These are phyloP conservation scores for Danaus chrysippus DNA, from an alignment of 2,888 invertebrate genomes.

Conservation along the genomic window DNA sequence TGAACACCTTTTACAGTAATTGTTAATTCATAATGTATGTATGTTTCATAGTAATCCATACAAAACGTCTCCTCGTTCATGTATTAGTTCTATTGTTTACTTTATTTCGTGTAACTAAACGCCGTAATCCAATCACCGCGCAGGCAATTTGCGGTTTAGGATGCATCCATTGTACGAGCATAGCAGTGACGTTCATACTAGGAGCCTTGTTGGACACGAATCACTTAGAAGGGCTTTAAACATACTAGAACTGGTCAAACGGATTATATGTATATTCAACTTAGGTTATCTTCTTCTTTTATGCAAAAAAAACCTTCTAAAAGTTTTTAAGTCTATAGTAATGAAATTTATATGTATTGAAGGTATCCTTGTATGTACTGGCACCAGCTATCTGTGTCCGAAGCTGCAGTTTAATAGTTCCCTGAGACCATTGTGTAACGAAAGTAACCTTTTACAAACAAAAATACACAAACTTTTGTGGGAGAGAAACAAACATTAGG, in stretches of 20 bases:
- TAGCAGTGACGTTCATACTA: constrained; percentile 13
- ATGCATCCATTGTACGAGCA: constrained; percentile 28
- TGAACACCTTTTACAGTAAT: too few relatives aligned
- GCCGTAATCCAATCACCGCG: constrained; percentile 44
- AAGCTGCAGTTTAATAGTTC: constrained; percentile 30
- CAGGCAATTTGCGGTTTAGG: constrained; percentile 41
- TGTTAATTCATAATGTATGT: too few relatives aligned
- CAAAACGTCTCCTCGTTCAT: neutral
- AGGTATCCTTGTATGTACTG: neutral
- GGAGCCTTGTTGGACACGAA: neutral
- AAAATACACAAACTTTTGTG: constrained; percentile 11
- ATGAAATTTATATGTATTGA: too few relatives aligned
- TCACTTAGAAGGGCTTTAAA: too few relatives aligned
- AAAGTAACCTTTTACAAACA: constrained; percentile 18
- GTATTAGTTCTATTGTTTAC: constrained; percentile 2
- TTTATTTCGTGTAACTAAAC: constrained; percentile 29
- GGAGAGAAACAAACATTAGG: neutral
- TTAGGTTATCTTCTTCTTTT: too few relatives aligned
- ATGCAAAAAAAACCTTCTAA: too few relatives aligned
- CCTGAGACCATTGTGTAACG: constrained; percentile 17
- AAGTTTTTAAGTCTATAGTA: too few relatives aligned
- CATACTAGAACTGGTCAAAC: too few relatives aligned
- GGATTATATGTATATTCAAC: too few relatives aligned
- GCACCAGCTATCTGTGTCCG: constrained; percentile 15
- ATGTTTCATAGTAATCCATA: neutral